Evolutionary conservation across 1,140 invertebrate genomes (phyloP).

Genomic region (Xylocopa sonorina): DNA sequence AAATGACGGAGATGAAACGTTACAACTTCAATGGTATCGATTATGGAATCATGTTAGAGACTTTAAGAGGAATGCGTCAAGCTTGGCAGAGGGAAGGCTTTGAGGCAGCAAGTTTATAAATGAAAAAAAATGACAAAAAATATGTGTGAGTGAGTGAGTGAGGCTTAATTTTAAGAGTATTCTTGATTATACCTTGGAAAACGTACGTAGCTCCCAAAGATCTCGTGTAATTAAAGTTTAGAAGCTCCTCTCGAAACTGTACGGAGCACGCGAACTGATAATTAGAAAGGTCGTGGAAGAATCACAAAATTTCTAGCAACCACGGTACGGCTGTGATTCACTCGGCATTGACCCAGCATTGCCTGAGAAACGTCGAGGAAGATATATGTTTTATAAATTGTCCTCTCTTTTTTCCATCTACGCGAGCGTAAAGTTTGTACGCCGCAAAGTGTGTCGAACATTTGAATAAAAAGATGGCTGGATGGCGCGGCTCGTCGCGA

Average conservation of each 20-base stretch:
- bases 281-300: slow-evolving; percentile 8
- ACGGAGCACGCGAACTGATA: neutral
- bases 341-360: slow-evolving; percentile 11
- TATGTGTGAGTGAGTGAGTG: no score
- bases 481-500: slow-evolving; percentile 17
- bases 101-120: neutral
- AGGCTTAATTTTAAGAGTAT: neutral
- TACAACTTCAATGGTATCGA: slow-evolving; percentile 5
- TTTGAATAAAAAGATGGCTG: slow-evolving; percentile 11
- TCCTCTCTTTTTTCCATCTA: neutral
- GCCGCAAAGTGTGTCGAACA: neutral
- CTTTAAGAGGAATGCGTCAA: neutral
- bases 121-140: neutral
- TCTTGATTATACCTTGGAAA: neutral
- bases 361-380: neutral
- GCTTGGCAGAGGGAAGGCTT: neutral
- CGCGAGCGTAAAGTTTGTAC: no score
- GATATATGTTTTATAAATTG: neutral
- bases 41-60: slow-evolving; percentile 10
- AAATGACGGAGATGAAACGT: neutral
- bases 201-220: neutral
- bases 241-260: neutral
- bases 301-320: slow-evolving; percentile 19
- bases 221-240: neutral
- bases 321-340: neutral